A percentile compares a stretch with the other conserved stretches of the same genome.
phyloP scores from a whole-genome alignment of 2,113 vertebrate genomes.

The Dipodomys merriami region DNA sequence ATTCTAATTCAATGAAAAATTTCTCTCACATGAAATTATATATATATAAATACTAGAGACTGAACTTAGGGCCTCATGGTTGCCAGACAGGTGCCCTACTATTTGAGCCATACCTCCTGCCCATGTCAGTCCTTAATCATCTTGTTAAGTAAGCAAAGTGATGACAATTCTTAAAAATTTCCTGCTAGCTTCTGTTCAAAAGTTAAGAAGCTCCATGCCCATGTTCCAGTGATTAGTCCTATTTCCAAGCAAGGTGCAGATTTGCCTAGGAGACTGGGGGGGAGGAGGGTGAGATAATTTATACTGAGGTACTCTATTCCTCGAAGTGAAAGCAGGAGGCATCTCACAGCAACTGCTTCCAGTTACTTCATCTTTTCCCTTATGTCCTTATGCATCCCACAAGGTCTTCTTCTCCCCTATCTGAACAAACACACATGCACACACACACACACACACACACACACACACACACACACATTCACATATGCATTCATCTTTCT shows the following conservation, averaged over 20 bases:
- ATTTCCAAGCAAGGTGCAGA: constrained; percentile 11
- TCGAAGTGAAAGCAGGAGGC: neutral
- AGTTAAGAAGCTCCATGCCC: neutral
- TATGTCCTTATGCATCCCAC: neutral
- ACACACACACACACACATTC: neutral
- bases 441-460: neutral
- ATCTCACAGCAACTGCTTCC: neutral
- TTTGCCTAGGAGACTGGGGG: neutral
- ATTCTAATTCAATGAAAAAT: neutral
- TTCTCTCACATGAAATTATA: constrained; percentile 1
- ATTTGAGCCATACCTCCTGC: too few species aligned
- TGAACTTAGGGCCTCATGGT: too few species aligned
- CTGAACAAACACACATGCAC: neutral
- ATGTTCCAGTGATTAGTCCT: neutral
- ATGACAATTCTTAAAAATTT: neutral
- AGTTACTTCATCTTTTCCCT: neutral
- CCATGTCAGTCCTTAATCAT: neutral
- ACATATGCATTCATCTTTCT: neutral
- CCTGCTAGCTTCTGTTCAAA: neutral
- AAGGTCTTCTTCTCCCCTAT: neutral
- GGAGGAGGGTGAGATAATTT: too few species aligned
- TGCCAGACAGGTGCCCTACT: too few species aligned
- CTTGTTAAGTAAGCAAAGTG: neutral
- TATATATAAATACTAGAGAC: neutral
- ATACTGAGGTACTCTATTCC: neutral